Conservation (phyloP, 2,888 invertebrate genomes). For the Parnassius glacialis region DNA sequence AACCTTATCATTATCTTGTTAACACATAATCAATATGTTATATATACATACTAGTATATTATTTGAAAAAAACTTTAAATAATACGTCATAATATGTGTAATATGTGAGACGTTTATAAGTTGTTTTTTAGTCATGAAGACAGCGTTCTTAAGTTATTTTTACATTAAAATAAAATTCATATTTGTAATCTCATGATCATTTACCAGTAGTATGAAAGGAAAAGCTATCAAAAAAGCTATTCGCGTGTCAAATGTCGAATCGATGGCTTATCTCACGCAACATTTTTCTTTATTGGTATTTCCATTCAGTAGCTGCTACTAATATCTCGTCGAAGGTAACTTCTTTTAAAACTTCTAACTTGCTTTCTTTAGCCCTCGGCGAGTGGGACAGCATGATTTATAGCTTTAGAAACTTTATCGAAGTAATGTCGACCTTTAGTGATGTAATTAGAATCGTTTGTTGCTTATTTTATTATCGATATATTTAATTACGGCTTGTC, state of each 20-base stretch:
- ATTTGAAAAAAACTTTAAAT: no score
- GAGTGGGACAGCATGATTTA: slow-evolving; percentile 43
- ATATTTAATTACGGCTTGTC: not conserved
- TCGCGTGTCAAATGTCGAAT: slow-evolving; percentile 17
- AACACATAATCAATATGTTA: no score
- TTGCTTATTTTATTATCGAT: not conserved
- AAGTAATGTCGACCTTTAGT: slow-evolving; percentile 19
- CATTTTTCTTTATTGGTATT: slow-evolving; percentile 34
- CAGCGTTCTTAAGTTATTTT: no score
- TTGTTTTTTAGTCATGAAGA: no score
- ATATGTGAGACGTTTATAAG: no score
- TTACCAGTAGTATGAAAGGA: not conserved
- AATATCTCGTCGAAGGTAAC: slow-evolving; percentile 29
- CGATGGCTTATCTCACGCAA: slow-evolving; percentile 22
- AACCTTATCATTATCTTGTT: no score
- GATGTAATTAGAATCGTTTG: slow-evolving; percentile 4
- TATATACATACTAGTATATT: no score
- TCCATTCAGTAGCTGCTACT: slow-evolving; percentile 23
- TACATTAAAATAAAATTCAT: not conserved
- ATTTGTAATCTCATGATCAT: not conserved
- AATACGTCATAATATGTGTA: not conserved
- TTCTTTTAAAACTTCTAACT: slow-evolving; percentile 37
- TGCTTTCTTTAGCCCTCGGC: slow-evolving; percentile 22
- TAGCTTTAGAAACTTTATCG: slow-evolving; percentile 35
- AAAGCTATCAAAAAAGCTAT: slow-evolving; percentile 11